Percentiles rank a stretch among this genome's conserved stretches.
phyloP scores from a whole-genome alignment of 2,113 vertebrate species.

The Crotalus helleri region DNA sequence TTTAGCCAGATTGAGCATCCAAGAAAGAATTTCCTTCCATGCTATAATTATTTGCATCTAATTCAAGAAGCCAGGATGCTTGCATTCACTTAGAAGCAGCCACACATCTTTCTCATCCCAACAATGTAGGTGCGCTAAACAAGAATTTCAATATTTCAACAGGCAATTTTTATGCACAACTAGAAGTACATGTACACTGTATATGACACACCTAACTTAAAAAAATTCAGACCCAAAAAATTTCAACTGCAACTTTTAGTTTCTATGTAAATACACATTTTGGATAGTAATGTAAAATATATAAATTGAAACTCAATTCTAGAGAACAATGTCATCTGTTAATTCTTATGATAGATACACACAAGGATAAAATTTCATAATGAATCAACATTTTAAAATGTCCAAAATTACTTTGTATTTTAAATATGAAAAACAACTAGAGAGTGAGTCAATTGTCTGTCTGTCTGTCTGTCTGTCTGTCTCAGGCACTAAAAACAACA shows the following conservation, averaged over 20 bases:
- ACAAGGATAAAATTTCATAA: neutral
- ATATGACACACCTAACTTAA: neutral
- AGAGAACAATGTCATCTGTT: neutral
- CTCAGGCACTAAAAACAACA: neutral
- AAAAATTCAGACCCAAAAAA: neutral
- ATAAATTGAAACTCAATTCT: neutral
- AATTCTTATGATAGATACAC: neutral
- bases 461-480: too few relatives aligned
- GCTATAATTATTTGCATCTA: constrained; percentile 53
- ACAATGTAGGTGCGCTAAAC: constrained; percentile 25
- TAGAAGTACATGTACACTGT: neutral
- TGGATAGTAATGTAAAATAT: neutral
- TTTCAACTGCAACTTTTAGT: neutral
- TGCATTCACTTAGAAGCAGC: constrained; percentile 38
- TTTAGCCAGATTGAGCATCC: constrained; percentile 1
- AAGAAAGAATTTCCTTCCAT: constrained; percentile 29
- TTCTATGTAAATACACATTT: neutral
- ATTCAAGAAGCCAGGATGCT: constrained; percentile 42
- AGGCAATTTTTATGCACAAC: constrained; percentile 29
- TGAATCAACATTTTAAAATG: neutral
- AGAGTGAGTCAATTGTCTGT: neutral
- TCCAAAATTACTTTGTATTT: neutral
- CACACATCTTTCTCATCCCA: constrained; percentile 28
- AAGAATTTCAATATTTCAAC: constrained; percentile 20
- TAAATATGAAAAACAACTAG: neutral